These are phyloP conservation scores for Latrodectus geometricus DNA, from an alignment of 1,140 invertebrate species.

Conservation along the genomic window DNA sequence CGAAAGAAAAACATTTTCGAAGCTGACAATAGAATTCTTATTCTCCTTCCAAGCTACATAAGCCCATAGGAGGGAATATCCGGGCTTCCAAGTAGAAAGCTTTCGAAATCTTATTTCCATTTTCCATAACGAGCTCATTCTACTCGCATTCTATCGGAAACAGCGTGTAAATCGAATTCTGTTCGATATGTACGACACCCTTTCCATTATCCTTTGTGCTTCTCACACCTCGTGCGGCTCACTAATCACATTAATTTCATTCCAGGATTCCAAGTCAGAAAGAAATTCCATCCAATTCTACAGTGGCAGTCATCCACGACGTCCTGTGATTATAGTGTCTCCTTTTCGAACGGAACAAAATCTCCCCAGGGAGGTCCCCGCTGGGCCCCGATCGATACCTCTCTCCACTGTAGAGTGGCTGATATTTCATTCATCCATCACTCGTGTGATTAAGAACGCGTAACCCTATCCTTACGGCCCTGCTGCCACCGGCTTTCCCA, in stretches of 20 bases:
- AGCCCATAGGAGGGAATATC: too few relatives aligned
- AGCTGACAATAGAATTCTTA: too few relatives aligned
- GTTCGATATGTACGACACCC: neutral
- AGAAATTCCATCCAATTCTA: neutral
- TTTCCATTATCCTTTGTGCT: neutral
- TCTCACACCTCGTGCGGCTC: neutral
- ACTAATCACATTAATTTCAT: neutral
- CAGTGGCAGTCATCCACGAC: neutral
- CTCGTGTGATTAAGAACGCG: slow-evolving; percentile 37
- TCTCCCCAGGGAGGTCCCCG: neutral
- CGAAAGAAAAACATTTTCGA: too few relatives aligned
- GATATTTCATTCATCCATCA: slow-evolving; percentile 37
- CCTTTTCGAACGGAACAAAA: neutral
- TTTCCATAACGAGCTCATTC: too few relatives aligned
- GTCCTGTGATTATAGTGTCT: neutral
- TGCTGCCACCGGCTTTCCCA: too few relatives aligned
- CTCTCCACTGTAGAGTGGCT: neutral
- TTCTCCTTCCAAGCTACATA: too few relatives aligned
- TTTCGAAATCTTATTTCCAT: too few relatives aligned
- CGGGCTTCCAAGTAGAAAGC: too few relatives aligned
- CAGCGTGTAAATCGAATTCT: neutral
- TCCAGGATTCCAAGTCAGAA: neutral
- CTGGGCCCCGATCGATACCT: slow-evolving; percentile 6
- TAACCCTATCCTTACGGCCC: slow-evolving; percentile 25
- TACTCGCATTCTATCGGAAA: neutral